Evolutionary conservation across 1,140 invertebrate species (phyloP).

Genomic region (Drosophila ogumai): DNA sequence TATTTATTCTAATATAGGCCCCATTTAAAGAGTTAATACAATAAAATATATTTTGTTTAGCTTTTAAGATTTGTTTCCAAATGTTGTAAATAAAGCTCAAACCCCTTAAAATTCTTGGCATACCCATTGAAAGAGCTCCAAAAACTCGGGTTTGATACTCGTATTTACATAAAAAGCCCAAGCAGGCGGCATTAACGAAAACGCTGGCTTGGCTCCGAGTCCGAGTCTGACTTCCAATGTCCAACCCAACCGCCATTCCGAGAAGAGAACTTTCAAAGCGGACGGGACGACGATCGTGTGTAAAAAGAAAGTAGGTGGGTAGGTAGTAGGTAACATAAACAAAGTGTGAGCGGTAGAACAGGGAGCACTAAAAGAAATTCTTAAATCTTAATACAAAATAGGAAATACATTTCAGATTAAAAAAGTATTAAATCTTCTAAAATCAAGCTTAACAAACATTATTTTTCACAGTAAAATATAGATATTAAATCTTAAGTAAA

Average conservation of each 20-base stretch:
- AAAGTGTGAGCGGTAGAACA: conserved; percentile 67
- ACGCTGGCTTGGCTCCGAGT: conserved; percentile 27
- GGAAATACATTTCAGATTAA: neutral
- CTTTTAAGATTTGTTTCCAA: neutral
- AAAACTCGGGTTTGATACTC: conserved; percentile 8
- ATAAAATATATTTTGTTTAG: no score
- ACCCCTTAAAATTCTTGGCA: neutral
- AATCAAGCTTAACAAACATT: neutral
- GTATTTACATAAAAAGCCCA: conserved; percentile 54
- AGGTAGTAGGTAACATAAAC: conserved; percentile 71
- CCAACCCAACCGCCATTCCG: conserved; percentile 42
- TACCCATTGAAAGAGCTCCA: conserved; percentile 15
- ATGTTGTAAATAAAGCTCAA: neutral
- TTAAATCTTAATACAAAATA: no score
- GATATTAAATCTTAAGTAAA: no score
- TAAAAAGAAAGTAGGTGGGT: conserved; percentile 80
- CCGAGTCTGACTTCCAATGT: conserved; percentile 29
- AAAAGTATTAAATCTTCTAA: neutral
- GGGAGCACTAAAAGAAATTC: conserved; percentile 23
- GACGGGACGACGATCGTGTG: conserved; percentile 39
- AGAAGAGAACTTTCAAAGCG: conserved; percentile 55
- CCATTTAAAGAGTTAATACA: no score
- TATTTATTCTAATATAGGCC: no score
- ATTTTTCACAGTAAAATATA: no score
- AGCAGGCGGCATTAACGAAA: conserved; percentile 38